Evolutionary conservation across 1,140 invertebrate genomes (phyloP).

Genomic region (Pachyrhynchus sulphureomaculatus): DNA sequence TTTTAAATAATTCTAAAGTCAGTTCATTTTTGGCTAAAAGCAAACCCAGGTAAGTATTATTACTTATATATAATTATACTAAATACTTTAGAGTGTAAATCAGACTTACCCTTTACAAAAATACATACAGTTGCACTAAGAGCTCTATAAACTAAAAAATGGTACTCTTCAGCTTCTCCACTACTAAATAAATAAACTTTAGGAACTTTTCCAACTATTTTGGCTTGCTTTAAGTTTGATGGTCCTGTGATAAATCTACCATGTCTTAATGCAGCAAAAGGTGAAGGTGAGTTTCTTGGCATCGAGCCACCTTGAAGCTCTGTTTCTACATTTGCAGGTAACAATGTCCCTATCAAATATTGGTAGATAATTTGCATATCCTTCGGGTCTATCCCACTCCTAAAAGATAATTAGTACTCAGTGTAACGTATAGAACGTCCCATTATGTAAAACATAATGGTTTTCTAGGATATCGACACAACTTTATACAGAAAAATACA

Average conservation of each 20-base stretch:
- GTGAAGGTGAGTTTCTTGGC: slow-evolving; percentile 46
- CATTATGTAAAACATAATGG: too few species aligned
- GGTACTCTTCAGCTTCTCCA: slow-evolving; percentile 62
- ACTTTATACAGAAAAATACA: too few species aligned
- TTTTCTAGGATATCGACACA: too few species aligned
- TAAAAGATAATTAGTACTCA: too few species aligned
- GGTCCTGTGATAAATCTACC: slow-evolving; percentile 75
- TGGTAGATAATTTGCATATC: slow-evolving; percentile 83
- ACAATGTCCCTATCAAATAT: slow-evolving; percentile 73
- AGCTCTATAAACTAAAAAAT: slow-evolving; percentile 77
- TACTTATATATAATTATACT: too few species aligned
- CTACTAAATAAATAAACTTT: slow-evolving; percentile 66
- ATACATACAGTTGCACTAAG: slow-evolving; percentile 79
- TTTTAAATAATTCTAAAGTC: slow-evolving; percentile 66
- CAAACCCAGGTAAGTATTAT: too few species aligned
- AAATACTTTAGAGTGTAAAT: slow-evolving; percentile 12
- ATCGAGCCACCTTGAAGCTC: slow-evolving; percentile 68
- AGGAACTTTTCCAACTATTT: slow-evolving; percentile 64
- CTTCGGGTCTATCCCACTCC: slow-evolving; percentile 80
- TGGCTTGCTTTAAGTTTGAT: slow-evolving; percentile 63
- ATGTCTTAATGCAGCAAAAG: slow-evolving; percentile 57
- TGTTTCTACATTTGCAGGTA: slow-evolving; percentile 72
- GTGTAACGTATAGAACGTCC: too few species aligned
- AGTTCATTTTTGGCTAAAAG: slow-evolving; percentile 53
- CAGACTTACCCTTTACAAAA: slow-evolving; percentile 65